A percentile compares a stretch with the other conserved stretches of the same genome.
These are phyloP conservation scores for Aphrophora alni DNA, from an alignment of 2,888 invertebrate genomes.

Conservation along the genomic window DNA sequence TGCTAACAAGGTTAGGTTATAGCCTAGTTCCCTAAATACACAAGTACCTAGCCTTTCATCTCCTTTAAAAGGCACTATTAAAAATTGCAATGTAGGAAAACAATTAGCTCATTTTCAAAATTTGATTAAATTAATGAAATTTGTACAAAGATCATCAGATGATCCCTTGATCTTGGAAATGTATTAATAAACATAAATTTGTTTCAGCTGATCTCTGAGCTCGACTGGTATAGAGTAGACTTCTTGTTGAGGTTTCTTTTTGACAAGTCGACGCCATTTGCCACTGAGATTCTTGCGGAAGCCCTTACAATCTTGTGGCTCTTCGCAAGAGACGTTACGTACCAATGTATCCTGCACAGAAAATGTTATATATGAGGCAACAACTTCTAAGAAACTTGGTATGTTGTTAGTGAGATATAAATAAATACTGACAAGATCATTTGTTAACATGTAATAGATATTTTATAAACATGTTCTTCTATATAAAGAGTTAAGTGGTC, in stretches of 20 bases:
- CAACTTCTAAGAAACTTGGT: too few species aligned
- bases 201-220: constrained; percentile 85
- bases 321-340: constrained; percentile 68
- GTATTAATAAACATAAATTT: constrained; percentile 83
- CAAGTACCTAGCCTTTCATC: background rate
- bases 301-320: constrained; percentile 78
- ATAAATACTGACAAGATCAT: too few species aligned
- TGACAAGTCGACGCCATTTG: constrained; percentile 83
- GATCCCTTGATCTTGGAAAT: background rate
- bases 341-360: constrained; percentile 75
- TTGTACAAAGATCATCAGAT: background rate
- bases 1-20: background rate
- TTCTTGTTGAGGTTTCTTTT: constrained; percentile 82
- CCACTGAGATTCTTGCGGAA: constrained; percentile 86
- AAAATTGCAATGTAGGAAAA: background rate
- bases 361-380: too few species aligned
- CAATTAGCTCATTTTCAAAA: background rate
- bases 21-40: background rate
- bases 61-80: background rate
- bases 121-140: background rate
- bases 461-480: too few species aligned
- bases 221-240: constrained; percentile 86
- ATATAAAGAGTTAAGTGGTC: too few species aligned
- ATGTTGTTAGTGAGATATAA: too few species aligned
- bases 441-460: too few species aligned